phyloP scores from a whole-genome alignment of 2,888 invertebrate genomes.

The Willowsia nigromaculata region DNA sequence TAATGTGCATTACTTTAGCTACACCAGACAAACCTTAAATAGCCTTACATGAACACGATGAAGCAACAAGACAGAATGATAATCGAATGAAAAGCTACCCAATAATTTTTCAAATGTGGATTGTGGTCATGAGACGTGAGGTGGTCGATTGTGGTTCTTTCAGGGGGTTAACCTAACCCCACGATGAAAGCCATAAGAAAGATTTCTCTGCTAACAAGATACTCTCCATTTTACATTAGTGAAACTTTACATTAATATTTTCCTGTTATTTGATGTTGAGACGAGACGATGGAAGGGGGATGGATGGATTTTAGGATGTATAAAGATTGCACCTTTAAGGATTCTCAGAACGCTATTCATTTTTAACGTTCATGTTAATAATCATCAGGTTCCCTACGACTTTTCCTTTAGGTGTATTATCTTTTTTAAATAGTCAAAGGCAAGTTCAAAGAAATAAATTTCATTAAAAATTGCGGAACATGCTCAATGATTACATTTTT shows the following conservation, averaged over 20 bases:
- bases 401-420: background rate
- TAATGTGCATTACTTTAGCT: background rate
- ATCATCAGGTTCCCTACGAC: background rate
- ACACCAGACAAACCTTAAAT: background rate
- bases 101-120: conserved; percentile 47
- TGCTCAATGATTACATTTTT: background rate
- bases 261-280: background rate
- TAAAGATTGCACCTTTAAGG: conserved; percentile 12
- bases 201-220: conserved; percentile 34
- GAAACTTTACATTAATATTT: background rate
- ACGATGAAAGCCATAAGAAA: conserved; percentile 13
- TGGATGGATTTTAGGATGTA: background rate
- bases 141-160: conserved; percentile 55
- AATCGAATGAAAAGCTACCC: conserved; percentile 56
- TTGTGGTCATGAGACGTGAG: conserved; percentile 45
- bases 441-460: conserved; percentile 18
- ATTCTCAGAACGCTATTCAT: background rate
- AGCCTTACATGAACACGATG: background rate
- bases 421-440: no score
- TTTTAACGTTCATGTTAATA: background rate
- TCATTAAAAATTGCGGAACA: background rate
- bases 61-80: background rate
- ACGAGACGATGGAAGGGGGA: background rate
- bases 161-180: conserved; percentile 6
- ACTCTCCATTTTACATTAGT: conserved; percentile 9